Conservation (phyloP, 2,113 vertebrate species). For the Aleadryas rufinucha region DNA sequence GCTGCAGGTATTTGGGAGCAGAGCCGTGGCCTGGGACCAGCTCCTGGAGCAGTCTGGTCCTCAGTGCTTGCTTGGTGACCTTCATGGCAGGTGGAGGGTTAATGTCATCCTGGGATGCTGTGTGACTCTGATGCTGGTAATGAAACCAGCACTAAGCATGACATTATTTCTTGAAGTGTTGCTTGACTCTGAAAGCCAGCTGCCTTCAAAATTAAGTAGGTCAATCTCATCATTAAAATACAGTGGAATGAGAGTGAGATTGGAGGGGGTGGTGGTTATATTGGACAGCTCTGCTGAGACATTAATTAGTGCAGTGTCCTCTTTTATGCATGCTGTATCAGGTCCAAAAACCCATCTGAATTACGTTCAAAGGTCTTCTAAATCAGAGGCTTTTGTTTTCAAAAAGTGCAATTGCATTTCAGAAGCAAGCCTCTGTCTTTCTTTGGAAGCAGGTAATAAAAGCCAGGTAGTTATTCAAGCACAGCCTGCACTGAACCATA, state of each 20-base stretch:
- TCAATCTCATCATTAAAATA: not conserved
- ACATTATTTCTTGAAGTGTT: not conserved
- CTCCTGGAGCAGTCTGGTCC: not conserved
- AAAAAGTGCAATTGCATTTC: not conserved
- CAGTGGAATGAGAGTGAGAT: not conserved
- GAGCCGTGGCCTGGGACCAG: not conserved
- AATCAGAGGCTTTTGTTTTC: not conserved
- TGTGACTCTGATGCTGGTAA: not conserved
- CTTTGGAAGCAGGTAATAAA: not conserved
- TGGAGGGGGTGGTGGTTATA: not conserved
- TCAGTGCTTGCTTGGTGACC: fast-evolving
- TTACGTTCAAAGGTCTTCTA: not conserved
- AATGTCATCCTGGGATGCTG: not conserved
- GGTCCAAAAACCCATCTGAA: not conserved
- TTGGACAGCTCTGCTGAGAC: not conserved
- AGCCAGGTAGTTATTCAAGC: not conserved
- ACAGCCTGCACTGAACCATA: not conserved
- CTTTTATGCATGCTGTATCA: not conserved
- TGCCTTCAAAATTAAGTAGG: conserved; percentile 8
- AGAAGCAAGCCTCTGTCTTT: not conserved
- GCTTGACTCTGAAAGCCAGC: not conserved
- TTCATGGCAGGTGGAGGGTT: not conserved
- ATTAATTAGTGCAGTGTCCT: not conserved
- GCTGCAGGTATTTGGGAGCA: not conserved
- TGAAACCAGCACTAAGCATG: not conserved